A percentile compares a stretch with the other conserved stretches of the same genome.
Conservation (phyloP, 2,797 vertebrate genomes). For the Lagothrix lagotricha region DNA sequence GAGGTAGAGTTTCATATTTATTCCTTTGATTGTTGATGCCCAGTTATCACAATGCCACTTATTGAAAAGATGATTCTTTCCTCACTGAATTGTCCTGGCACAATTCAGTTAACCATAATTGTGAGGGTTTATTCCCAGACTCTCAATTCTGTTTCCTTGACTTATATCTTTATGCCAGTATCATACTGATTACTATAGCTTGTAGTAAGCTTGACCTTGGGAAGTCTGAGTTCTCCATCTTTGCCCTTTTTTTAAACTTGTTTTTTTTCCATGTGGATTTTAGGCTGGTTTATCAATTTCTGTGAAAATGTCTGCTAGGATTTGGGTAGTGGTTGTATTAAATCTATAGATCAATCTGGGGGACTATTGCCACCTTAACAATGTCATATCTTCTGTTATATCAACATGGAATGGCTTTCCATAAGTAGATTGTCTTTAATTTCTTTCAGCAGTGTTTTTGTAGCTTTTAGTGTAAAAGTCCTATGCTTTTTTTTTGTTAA, state of each 20-base stretch:
- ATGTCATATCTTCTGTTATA: neutral
- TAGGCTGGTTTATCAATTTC: neutral
- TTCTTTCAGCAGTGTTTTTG: neutral
- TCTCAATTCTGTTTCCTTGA: neutral
- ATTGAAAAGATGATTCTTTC: neutral
- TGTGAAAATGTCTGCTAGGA: neutral
- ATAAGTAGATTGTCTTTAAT: neutral
- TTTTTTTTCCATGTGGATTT: neutral
- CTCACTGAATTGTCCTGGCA: neutral
- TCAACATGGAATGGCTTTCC: neutral
- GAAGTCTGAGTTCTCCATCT: neutral
- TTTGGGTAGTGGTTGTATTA: neutral
- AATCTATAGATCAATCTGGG: neutral
- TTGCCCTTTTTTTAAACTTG: neutral
- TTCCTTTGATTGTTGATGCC: neutral
- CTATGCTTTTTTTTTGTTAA: neutral
- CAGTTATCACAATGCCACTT: neutral
- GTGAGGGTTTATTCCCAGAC: neutral
- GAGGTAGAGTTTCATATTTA: neutral
- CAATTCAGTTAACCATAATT: neutral
- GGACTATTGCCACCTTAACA: neutral
- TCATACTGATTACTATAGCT: neutral
- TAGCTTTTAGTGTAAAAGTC: neutral
- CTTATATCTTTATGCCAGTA: neutral
- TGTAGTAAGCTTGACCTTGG: neutral